Evolutionary conservation across 1,140 invertebrate genomes (phyloP).

Genomic region (Eupeodes corollae): DNA sequence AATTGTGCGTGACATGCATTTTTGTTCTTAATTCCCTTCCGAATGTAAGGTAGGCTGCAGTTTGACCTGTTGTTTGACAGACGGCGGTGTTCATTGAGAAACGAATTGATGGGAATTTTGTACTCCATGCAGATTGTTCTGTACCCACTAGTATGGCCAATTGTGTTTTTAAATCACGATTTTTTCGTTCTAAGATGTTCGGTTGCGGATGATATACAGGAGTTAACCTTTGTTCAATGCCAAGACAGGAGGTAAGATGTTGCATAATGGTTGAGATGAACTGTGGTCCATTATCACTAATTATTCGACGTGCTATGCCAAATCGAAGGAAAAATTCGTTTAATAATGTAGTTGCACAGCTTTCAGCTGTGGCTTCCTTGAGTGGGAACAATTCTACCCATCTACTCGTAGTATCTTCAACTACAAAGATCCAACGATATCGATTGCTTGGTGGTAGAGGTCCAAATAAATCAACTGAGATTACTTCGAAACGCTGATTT

Average conservation of each 20-base stretch:
- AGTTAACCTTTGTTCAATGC: constrained; percentile 15
- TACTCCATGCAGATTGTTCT: constrained; percentile 30
- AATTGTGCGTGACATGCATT: constrained; percentile 15
- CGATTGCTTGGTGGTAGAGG: too few species aligned
- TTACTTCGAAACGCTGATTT: too few species aligned
- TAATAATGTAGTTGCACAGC: too few species aligned
- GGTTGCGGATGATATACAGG: constrained; percentile 18
- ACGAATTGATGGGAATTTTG: constrained; percentile 23
- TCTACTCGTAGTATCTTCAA: too few species aligned
- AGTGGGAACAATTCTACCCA: too few species aligned
- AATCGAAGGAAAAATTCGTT: too few species aligned
- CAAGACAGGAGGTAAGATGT: constrained; percentile 12
- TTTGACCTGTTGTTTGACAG: constrained; percentile 29
- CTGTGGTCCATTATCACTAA: constrained; percentile 7
- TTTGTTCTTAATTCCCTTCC: constrained; percentile 20
- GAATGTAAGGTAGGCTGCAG: too few species aligned
- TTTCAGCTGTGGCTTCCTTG: too few species aligned
- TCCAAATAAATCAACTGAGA: too few species aligned
- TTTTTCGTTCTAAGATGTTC: constrained; percentile 31
- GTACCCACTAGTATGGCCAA: constrained; percentile 23
- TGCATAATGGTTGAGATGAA: constrained; percentile 4
- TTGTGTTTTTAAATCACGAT: constrained; percentile 31
- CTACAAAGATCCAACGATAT: too few species aligned
- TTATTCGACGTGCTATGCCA: too few species aligned
- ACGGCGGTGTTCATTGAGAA: constrained; percentile 37